A percentile compares a stretch with the other conserved stretches of the same genome.
Evolutionary conservation across 2,797 vertebrate species (phyloP).

Genomic region (Platyrinchus mystaceus): DNA sequence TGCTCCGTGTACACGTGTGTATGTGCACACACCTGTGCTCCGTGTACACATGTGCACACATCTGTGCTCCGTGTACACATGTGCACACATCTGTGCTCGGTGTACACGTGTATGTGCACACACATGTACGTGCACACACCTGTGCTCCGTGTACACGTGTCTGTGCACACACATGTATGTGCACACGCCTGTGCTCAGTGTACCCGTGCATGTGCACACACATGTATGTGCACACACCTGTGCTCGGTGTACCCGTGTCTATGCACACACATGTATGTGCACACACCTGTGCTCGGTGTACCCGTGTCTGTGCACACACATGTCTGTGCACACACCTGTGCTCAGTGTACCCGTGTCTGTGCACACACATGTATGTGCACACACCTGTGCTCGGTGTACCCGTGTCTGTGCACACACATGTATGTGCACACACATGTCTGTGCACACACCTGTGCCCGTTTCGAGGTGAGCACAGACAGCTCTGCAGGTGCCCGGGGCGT

Average conservation of each 20-base stretch:
- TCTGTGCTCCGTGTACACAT: too few species aligned
- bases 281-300: accelerated
- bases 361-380: accelerated
- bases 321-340: background rate
- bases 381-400: background rate
- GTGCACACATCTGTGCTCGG: too few species aligned
- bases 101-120: accelerated
- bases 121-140: too few species aligned
- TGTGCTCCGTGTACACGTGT: accelerated
- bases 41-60: accelerated
- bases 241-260: background rate
- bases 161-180: too few species aligned
- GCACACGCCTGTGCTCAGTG: background rate
- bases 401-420: background rate
- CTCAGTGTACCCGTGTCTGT: accelerated
- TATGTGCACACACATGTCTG: accelerated
- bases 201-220: accelerated
- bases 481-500: background rate
- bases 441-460: background rate
- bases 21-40: too few species aligned
- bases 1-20: too few species aligned
- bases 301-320: accelerated
- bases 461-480: background rate
- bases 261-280: accelerated
- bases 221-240: accelerated